A percentile compares a stretch with the other conserved stretches of the same genome.
These are phyloP conservation scores for Tachina grossa DNA, from an alignment of 2,888 invertebrate species.

Conservation along the genomic window DNA sequence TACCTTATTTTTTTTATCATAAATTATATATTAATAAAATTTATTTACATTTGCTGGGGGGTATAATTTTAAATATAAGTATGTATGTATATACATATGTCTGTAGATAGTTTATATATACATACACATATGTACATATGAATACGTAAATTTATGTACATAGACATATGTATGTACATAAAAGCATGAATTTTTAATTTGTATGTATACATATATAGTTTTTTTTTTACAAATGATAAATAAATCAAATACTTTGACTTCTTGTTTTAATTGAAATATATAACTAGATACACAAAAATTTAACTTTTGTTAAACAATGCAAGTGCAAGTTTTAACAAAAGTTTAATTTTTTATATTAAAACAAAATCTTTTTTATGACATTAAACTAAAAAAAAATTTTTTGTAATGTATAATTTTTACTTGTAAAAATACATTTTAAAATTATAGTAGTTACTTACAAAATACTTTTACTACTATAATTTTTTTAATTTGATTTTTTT, in stretches of 20 bases:
- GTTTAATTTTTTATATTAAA: constrained; percentile 1
- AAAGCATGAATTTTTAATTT: no score
- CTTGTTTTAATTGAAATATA: constrained; percentile 5
- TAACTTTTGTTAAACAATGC: constrained; percentile 29
- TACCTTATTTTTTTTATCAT: not conserved
- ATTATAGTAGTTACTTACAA: constrained; percentile 75
- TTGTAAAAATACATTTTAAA: constrained; percentile 58
- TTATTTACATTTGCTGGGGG: constrained; percentile 35
- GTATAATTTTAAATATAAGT: constrained; percentile 8
- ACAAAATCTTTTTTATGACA: not conserved
- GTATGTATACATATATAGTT: constrained; percentile 3
- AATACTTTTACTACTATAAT: constrained; percentile 75
- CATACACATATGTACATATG: not conserved
- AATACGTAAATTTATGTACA: not conserved
- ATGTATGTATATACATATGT: constrained; percentile 11
- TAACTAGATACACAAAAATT: constrained; percentile 1
- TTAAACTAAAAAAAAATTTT: constrained; percentile 19
- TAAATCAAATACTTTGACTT: constrained; percentile 35
- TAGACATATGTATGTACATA: not conserved
- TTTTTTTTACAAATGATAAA: constrained; percentile 39
- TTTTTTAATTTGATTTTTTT: constrained; percentile 43
- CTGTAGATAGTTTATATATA: constrained; percentile 15
- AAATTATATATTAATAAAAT: constrained; percentile 39
- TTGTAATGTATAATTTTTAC: constrained; percentile 37
- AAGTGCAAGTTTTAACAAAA: not conserved